phyloP scores from a whole-genome alignment of 2,888 invertebrate species.

The Lycophotia porphyrea region DNA sequence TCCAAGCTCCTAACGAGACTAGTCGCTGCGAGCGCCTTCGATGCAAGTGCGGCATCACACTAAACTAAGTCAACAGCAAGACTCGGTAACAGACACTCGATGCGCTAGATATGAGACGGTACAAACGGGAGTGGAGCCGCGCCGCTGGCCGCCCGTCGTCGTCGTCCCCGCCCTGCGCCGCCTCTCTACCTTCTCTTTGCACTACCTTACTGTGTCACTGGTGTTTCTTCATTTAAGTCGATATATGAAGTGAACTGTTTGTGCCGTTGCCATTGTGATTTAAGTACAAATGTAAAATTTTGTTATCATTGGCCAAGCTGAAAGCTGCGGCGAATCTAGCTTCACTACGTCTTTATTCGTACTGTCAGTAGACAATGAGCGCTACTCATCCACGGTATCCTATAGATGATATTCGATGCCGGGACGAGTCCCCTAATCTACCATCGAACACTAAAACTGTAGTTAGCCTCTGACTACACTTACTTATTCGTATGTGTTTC shows the following conservation, averaged over 20 bases:
- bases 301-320: constrained; percentile 80
- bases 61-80: constrained; percentile 89
- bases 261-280: constrained; percentile 71
- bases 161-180: constrained; percentile 57
- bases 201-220: constrained; percentile 66
- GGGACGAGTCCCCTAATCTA: constrained; percentile 86
- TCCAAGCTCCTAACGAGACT: constrained; percentile 86
- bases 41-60: constrained; percentile 88
- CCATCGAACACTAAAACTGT: constrained; percentile 84
- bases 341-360: constrained; percentile 78
- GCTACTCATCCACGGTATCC: constrained; percentile 81
- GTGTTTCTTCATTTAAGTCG: constrained; percentile 64
- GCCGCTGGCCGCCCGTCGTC: constrained; percentile 67
- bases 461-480: constrained; percentile 82
- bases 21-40: constrained; percentile 83
- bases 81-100: constrained; percentile 87
- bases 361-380: constrained; percentile 71
- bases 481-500: constrained; percentile 82
- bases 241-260: constrained; percentile 70
- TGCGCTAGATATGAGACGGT: constrained; percentile 86
- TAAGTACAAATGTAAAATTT: constrained; percentile 65
- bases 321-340: constrained; percentile 84
- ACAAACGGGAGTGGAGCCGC: constrained; percentile 80
- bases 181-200: constrained; percentile 60
- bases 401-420: constrained; percentile 78